These are phyloP conservation scores for Vanessa tameamea DNA, from an alignment of 1,140 invertebrate genomes.

Conservation along the genomic window DNA sequence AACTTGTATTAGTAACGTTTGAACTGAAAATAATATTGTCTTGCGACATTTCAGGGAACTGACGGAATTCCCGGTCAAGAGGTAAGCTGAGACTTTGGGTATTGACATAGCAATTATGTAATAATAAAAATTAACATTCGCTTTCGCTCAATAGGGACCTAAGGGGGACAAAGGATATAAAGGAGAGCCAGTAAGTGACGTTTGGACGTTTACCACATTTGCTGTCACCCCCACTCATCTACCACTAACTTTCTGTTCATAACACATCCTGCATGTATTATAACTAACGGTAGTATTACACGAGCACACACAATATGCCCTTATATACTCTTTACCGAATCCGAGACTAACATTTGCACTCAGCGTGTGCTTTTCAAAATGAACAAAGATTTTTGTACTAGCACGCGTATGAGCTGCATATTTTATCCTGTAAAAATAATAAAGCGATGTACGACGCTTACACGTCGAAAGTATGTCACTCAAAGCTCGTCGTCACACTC, in stretches of 20 bases:
- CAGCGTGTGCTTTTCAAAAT: not conserved
- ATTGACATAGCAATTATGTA: not conserved
- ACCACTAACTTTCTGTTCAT: constrained; percentile 41
- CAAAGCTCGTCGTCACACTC: constrained; percentile 24
- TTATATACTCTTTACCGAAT: not conserved
- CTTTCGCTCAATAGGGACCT: constrained; percentile 83
- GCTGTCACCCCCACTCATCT: not conserved
- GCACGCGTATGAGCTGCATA: not conserved
- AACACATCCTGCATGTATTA: constrained; percentile 39
- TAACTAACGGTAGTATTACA: constrained; percentile 38
- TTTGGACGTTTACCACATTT: constrained; percentile 13
- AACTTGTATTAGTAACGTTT: not conserved
- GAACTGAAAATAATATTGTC: not conserved
- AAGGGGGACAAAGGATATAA: constrained; percentile 93
- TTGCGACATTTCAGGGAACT: constrained; percentile 86
- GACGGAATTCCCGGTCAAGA: constrained; percentile 95
- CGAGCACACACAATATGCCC: constrained; percentile 16
- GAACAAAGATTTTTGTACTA: not conserved
- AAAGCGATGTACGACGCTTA: not conserved
- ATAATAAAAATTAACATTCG: constrained; percentile 37
- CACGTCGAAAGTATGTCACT: not conserved
- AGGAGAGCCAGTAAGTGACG: constrained; percentile 90
- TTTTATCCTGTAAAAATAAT: not conserved
- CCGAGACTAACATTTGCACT: not conserved
- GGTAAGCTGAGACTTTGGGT: constrained; percentile 79